Percentiles rank a stretch among this genome's conserved stretches.
phyloP scores from a whole-genome alignment of 2,113 vertebrate species.

The Patagioenas fasciata region DNA sequence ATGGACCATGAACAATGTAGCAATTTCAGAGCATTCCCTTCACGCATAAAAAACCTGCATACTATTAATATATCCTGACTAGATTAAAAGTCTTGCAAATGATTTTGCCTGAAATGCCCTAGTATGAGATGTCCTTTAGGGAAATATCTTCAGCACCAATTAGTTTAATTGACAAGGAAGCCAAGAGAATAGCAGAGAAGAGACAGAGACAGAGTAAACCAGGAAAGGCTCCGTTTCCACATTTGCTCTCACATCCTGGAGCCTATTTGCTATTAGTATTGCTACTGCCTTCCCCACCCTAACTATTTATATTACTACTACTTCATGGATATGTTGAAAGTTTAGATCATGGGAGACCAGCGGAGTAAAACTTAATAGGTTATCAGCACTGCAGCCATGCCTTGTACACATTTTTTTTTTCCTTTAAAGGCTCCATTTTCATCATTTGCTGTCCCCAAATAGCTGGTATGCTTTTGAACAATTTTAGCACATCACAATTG shows the following conservation, averaged over 20 bases:
- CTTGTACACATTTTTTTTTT: not conserved
- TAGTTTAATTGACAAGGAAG: constrained; percentile 78
- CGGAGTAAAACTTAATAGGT: not conserved
- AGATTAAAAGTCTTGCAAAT: constrained; percentile 74
- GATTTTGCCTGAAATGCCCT: constrained; percentile 73
- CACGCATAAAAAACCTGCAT: constrained; percentile 38
- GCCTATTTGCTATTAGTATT: not conserved
- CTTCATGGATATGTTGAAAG: not conserved
- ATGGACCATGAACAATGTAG: constrained; percentile 45
- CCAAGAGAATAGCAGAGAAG: constrained; percentile 51
- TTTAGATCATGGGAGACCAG: not conserved
- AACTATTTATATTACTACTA: constrained; percentile 10
- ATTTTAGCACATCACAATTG: not conserved
- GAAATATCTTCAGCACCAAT: constrained; percentile 75
- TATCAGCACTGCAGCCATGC: not conserved
- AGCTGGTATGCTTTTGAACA: constrained; percentile 1
- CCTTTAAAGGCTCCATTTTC: not conserved
- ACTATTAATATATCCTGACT: constrained; percentile 72
- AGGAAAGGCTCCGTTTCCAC: constrained; percentile 19
- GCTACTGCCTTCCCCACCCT: not conserved
- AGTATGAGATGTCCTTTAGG: constrained; percentile 69
- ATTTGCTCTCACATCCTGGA: constrained; percentile 6
- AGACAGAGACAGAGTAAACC: constrained; percentile 38
- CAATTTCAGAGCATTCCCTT: constrained; percentile 54
- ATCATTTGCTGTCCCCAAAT: not conserved